phyloP scores from a whole-genome alignment of 2,888 invertebrate species.

The Dryobota labecula region DNA sequence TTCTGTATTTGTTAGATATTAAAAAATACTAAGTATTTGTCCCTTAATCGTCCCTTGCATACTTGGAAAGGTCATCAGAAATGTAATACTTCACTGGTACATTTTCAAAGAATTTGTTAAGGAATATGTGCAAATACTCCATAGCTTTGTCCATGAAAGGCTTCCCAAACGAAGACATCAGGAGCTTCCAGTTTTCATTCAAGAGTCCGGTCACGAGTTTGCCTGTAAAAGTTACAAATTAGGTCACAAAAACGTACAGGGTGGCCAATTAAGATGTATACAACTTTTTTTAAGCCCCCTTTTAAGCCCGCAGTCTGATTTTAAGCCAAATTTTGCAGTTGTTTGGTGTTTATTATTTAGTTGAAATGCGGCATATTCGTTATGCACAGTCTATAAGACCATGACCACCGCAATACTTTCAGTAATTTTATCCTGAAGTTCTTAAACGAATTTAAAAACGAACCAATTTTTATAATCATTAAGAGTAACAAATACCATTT shows the following conservation, averaged over 20 bases:
- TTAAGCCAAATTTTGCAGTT: too few relatives aligned
- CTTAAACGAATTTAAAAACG: too few relatives aligned
- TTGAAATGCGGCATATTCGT: too few relatives aligned
- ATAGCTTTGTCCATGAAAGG: constrained; percentile 66
- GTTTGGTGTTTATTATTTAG: too few relatives aligned
- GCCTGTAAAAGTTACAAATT: constrained; percentile 68
- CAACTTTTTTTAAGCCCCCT: too few relatives aligned
- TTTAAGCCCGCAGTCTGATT: too few relatives aligned
- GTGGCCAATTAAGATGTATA: too few relatives aligned
- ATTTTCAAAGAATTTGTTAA: constrained; percentile 48
- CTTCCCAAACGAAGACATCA: constrained; percentile 66
- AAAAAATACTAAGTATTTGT: neutral
- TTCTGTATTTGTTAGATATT: neutral
- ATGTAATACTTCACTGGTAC: constrained; percentile 60
- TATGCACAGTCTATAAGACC: too few relatives aligned
- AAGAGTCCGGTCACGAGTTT: constrained; percentile 63
- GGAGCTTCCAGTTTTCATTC: constrained; percentile 72
- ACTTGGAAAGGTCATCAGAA: constrained; percentile 59
- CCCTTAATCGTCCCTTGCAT: constrained; percentile 31
- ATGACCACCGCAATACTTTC: too few relatives aligned
- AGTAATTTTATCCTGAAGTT: too few relatives aligned
- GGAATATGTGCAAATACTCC: constrained; percentile 48
- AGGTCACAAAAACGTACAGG: constrained; percentile 20
- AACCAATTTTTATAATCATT: too few relatives aligned
- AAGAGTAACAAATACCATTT: too few relatives aligned